phyloP scores from a whole-genome alignment of 2,113 vertebrate genomes.

The Grallaria varia region DNA sequence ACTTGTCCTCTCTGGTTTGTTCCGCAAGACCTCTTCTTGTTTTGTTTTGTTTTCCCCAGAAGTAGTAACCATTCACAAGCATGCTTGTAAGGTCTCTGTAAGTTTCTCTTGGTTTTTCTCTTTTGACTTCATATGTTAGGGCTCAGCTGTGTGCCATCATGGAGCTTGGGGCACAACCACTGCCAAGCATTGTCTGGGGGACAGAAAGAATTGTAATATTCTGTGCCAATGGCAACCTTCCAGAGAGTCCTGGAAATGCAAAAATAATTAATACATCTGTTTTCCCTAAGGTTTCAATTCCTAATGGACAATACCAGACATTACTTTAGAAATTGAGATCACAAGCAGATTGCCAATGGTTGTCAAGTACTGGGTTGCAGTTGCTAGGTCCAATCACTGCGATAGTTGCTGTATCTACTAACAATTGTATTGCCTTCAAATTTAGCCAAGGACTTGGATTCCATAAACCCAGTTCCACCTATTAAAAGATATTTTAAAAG shows the following conservation, averaged over 20 bases:
- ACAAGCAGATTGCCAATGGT: neutral
- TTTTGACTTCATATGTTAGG: neutral
- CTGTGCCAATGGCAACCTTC: neutral
- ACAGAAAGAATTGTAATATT: neutral
- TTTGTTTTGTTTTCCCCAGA: neutral
- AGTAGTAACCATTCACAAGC: neutral
- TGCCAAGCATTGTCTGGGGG: neutral
- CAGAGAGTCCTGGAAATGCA: neutral
- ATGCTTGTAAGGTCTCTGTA: neutral
- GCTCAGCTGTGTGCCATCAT: neutral
- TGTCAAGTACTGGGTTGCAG: neutral
- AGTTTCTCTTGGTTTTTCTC: neutral
- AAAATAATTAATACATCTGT: neutral
- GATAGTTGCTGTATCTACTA: neutral
- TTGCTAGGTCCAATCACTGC: neutral
- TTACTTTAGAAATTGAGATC: neutral
- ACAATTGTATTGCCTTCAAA: neutral
- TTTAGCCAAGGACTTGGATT: neutral
- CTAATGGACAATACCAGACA: neutral
- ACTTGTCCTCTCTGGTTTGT: neutral
- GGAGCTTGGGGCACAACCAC: neutral
- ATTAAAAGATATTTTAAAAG: neutral
- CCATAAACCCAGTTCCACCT: neutral
- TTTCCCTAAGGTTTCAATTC: conserved; percentile 8
- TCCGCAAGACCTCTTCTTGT: neutral